A percentile compares a stretch with the other conserved stretches of the same genome.
phyloP scores from a whole-genome alignment of 35 echinoderm and acorn worm species.

The Stichopus chloronotus region DNA sequence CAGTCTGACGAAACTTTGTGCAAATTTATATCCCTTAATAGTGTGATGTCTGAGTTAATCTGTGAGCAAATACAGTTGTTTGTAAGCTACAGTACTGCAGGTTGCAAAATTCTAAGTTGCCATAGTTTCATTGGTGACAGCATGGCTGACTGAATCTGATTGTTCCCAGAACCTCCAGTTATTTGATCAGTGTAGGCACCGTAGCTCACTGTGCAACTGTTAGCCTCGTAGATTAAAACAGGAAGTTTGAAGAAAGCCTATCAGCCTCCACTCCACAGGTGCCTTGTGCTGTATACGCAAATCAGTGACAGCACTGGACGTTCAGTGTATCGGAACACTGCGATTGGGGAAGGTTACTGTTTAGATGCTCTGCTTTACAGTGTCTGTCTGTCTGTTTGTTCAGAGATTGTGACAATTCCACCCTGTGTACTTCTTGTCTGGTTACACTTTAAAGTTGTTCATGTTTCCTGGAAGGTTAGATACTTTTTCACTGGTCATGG shows the following conservation, averaged over 20 bases:
- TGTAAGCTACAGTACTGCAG: neutral
- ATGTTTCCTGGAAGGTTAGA: neutral
- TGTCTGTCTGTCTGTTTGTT: neutral
- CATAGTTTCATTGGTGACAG: neutral
- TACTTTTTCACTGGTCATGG: neutral
- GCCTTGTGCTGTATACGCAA: neutral
- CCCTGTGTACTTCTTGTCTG: neutral
- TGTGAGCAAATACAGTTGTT: neutral
- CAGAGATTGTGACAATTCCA: neutral
- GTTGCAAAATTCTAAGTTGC: neutral
- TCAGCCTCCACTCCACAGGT: neutral
- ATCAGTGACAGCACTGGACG: neutral
- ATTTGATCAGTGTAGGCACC: neutral
- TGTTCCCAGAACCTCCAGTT: neutral
- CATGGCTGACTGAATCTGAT: neutral
- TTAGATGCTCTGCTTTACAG: neutral
- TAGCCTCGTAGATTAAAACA: neutral
- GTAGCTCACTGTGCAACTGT: neutral
- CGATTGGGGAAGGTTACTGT: neutral
- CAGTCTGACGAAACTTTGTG: neutral
- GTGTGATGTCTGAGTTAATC: neutral
- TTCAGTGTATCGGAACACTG: neutral
- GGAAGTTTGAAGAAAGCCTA: neutral
- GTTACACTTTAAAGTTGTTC: neutral
- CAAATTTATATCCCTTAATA: neutral